Evolutionary conservation across 2,888 invertebrate species (phyloP).

Genomic region (Cordilura impudica): DNA sequence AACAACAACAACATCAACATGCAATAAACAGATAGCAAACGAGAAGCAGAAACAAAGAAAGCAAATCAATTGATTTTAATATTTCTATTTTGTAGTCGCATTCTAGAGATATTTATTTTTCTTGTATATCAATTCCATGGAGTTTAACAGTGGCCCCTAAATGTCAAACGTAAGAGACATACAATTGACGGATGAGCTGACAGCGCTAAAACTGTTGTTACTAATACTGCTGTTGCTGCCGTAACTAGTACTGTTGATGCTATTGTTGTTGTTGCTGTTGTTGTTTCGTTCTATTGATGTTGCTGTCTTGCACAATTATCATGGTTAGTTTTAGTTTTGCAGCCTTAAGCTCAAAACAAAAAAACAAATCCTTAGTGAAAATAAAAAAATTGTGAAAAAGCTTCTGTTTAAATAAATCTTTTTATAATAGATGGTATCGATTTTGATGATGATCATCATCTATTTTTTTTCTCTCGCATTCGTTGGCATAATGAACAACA

Average conservation of each 20-base stretch:
- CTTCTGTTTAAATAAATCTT: slow-evolving; percentile 58
- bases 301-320: slow-evolving; percentile 47
- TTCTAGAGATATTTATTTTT: neutral
- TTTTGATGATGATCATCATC: slow-evolving; percentile 53
- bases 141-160: slow-evolving; percentile 69
- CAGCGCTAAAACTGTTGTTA: slow-evolving; percentile 77
- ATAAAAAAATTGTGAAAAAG: slow-evolving; percentile 38
- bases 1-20: neutral
- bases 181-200: slow-evolving; percentile 77
- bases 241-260: slow-evolving; percentile 69
- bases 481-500: slow-evolving; percentile 48
- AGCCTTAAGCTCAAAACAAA: slow-evolving; percentile 16
- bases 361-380: slow-evolving; percentile 16
- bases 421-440: slow-evolving; percentile 54
- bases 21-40: slow-evolving; percentile 7
- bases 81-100: slow-evolving; percentile 1
- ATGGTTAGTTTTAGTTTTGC: slow-evolving; percentile 13
- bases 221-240: slow-evolving; percentile 3
- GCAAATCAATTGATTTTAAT: slow-evolving; percentile 50
- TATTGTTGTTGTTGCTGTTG: slow-evolving; percentile 30
- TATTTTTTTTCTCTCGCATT: slow-evolving; percentile 4
- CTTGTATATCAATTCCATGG: slow-evolving; percentile 43
- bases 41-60: slow-evolving; percentile 29
- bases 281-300: neutral
- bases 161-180: slow-evolving; percentile 75